Conservation (phyloP, 2,888 invertebrate genomes). For the Apamea anceps region DNA sequence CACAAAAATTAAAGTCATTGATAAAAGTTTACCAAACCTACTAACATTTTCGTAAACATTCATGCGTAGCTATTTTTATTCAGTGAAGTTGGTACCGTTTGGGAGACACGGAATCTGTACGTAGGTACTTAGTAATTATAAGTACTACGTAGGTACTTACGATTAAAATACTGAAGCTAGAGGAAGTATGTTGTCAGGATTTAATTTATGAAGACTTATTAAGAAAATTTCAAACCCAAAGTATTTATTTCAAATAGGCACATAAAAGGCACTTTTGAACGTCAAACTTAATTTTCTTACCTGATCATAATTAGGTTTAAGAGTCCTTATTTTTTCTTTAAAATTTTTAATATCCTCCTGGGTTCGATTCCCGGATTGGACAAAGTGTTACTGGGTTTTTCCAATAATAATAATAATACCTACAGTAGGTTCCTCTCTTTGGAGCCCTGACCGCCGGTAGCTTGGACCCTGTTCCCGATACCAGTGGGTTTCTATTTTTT, state of each 20-base stretch:
- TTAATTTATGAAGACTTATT: neutral
- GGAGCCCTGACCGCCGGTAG: too few relatives aligned
- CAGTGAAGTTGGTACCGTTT: neutral
- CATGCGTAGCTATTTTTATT: neutral
- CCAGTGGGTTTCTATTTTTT: too few relatives aligned
- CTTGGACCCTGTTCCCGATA: too few relatives aligned
- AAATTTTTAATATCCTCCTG: too few relatives aligned
- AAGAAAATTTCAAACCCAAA: neutral
- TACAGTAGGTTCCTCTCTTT: too few relatives aligned
- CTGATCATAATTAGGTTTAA: neutral
- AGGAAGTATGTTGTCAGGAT: neutral
- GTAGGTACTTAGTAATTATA: neutral
- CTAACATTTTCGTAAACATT: neutral
- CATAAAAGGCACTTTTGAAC: too few relatives aligned
- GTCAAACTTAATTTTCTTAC: neutral
- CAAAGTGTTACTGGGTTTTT: too few relatives aligned
- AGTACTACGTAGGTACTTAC: neutral
- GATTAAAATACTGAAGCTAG: neutral
- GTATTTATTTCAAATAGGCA: too few relatives aligned
- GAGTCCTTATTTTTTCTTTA: too few relatives aligned
- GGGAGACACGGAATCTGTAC: neutral
- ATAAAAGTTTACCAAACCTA: neutral
- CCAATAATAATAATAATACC: too few relatives aligned
- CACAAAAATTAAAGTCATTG: neutral
- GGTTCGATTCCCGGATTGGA: too few relatives aligned